Evolutionary conservation across 1,140 invertebrate species (phyloP).

Genomic region (Propsilocerus akamusi): DNA sequence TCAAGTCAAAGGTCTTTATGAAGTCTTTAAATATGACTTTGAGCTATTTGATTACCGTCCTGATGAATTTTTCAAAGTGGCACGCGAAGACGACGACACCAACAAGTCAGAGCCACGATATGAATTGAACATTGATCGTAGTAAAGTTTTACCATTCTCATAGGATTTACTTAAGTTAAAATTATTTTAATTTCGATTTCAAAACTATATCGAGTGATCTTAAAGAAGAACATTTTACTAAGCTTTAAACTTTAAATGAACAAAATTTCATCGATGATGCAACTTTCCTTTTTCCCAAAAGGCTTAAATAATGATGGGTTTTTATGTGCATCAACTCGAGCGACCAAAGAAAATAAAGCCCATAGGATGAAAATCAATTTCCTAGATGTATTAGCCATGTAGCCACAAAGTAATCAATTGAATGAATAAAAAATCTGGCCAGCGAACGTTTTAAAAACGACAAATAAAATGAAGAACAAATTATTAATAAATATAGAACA

Average conservation of each 20-base stretch:
- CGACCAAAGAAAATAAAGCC: background rate
- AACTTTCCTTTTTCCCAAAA: background rate
- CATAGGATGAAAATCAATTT: too few relatives aligned
- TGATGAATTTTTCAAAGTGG: constrained; percentile 47
- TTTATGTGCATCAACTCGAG: background rate
- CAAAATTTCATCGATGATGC: background rate
- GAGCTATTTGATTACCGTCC: constrained; percentile 65
- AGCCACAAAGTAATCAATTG: too few relatives aligned
- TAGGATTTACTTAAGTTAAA: background rate
- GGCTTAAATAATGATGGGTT: background rate
- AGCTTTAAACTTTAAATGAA: too few relatives aligned
- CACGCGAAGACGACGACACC: constrained; percentile 26
- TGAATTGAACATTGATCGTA: background rate
- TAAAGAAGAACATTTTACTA: background rate
- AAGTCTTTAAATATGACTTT: constrained; percentile 58
- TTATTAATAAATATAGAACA: too few relatives aligned
- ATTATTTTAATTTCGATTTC: background rate
- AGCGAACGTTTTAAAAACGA: background rate
- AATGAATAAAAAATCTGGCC: background rate
- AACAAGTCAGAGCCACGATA: background rate
- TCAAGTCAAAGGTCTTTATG: constrained; percentile 58
- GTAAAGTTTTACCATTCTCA: background rate
- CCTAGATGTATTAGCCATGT: too few relatives aligned
- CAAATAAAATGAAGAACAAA: background rate
- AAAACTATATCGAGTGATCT: background rate